A percentile compares a stretch with the other conserved stretches of the same genome.
These are phyloP conservation scores for Zaprionus obscuricornis DNA, from an alignment of 2,888 invertebrate species.

Conservation along the genomic window DNA sequence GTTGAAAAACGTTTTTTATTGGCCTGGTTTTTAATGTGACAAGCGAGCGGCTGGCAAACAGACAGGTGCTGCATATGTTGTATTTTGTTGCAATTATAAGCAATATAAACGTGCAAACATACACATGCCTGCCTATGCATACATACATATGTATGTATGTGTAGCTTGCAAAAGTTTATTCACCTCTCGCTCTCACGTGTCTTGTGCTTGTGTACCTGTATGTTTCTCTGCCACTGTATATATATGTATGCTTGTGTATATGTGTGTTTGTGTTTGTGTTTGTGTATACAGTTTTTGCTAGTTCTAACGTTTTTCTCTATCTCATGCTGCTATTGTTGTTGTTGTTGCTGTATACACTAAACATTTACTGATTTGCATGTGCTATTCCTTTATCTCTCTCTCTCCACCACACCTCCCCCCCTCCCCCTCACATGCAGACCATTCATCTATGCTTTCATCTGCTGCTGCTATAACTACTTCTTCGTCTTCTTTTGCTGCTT, in stretches of 20 bases:
- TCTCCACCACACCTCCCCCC: not conserved
- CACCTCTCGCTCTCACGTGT: conserved; percentile 73
- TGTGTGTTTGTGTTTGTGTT: conserved; percentile 13
- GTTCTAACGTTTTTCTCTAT: conserved; percentile 30
- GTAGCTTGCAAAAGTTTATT: conserved; percentile 64
- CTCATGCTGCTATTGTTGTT: conserved; percentile 44
- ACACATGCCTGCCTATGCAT: not conserved
- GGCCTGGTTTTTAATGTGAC: conserved; percentile 35
- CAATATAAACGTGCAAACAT: not conserved
- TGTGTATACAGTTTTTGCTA: conserved; percentile 43
- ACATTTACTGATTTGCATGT: conserved; percentile 53
- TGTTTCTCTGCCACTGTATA: conserved; percentile 12
- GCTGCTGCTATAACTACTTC: not conserved
- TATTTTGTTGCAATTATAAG: conserved; percentile 21
- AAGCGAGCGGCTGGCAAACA: conserved; percentile 7
- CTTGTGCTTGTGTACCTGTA: conserved; percentile 12
- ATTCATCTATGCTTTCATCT: not conserved
- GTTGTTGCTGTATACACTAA: conserved; percentile 11
- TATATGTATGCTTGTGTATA: conserved; percentile 18
- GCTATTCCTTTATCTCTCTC: conserved; percentile 13
- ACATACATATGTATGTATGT: conserved; percentile 37
- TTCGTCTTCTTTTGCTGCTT: not conserved
- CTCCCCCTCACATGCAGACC: not conserved
- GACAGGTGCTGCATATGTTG: conserved; percentile 35
- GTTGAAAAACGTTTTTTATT: conserved; percentile 32